Conservation (phyloP, 2,113 vertebrate genomes). For the Rhinolophus ferrumequinum region DNA sequence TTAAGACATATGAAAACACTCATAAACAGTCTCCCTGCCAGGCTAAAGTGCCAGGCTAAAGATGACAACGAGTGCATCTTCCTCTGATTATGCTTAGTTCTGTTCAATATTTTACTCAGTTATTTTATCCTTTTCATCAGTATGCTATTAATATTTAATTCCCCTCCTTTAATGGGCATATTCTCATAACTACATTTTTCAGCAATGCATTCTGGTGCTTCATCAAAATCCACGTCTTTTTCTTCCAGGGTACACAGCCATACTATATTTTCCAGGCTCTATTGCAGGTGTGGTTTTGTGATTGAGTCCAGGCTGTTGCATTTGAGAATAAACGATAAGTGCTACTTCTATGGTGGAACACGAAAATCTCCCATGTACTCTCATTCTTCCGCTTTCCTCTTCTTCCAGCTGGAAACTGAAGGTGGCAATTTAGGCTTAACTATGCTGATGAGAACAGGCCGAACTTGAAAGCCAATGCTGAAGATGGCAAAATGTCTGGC, state of each 20-base stretch:
- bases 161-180: background rate
- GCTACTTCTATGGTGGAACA: background rate
- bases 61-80: background rate
- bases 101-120: background rate
- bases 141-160: background rate
- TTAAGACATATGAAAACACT: background rate
- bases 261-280: background rate
- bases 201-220: background rate
- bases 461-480: background rate
- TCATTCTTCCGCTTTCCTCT: background rate
- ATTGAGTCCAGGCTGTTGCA: background rate
- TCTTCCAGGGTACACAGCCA: background rate
- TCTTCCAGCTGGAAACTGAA: background rate
- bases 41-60: fast-evolving
- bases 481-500: background rate
- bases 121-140: background rate
- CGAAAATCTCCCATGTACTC: background rate
- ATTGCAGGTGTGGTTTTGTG: background rate
- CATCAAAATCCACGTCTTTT: background rate
- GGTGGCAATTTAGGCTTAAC: background rate
- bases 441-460: background rate
- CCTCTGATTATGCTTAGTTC: background rate
- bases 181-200: background rate
- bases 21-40: background rate
- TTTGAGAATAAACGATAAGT: background rate